Conservation (phyloP, 2,113 vertebrate genomes). For the Paramisgurnus dabryanus region DNA sequence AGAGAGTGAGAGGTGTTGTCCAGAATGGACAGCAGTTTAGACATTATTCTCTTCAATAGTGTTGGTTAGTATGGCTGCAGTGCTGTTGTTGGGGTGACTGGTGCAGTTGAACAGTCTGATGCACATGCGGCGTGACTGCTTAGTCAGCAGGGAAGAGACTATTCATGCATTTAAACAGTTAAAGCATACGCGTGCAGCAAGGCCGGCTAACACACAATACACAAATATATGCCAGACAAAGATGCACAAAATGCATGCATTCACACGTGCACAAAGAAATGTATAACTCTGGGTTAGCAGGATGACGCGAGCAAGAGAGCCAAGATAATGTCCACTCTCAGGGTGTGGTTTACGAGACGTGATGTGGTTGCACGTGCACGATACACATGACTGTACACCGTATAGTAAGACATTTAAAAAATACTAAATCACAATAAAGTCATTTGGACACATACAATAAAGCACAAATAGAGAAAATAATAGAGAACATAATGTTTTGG, state of each 20-base stretch:
- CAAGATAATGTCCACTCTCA: background rate
- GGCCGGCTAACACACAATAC: background rate
- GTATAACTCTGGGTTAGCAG: background rate
- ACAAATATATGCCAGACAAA: background rate
- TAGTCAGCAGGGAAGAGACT: conserved; percentile 40
- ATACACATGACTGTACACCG: background rate
- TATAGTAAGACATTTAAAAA: background rate
- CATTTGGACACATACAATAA: no score
- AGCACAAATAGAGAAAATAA: no score
- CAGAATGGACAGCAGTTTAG: no score
- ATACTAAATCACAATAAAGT: no score
- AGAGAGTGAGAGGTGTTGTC: no score
- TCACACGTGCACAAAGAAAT: background rate
- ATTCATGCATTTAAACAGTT: conserved; percentile 5
- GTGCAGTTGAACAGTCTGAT: conserved; percentile 6
- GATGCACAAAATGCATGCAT: background rate
- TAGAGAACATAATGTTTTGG: no score
- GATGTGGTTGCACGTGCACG: conserved; percentile 10
- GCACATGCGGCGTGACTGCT: conserved; percentile 30
- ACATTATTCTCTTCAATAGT: no score
- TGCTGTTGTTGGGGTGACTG: background rate
- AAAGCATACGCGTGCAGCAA: background rate
- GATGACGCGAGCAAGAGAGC: background rate
- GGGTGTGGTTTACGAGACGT: conserved; percentile 35
- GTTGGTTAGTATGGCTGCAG: background rate